Evolutionary conservation across 1,140 invertebrate genomes (phyloP).

Genomic region (Aphelinus atriplicis): DNA sequence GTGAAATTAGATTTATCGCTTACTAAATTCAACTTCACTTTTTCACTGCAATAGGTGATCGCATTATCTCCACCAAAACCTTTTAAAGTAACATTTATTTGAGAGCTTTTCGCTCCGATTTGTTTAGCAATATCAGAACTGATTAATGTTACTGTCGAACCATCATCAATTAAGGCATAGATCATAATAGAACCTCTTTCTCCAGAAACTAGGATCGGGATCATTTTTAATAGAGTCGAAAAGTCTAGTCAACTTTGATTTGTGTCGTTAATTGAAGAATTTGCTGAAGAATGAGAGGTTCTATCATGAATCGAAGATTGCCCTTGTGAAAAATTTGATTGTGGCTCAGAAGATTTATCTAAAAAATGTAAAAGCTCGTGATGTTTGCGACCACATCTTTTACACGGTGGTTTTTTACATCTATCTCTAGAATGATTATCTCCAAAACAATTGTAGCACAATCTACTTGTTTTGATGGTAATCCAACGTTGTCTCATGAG

Average conservation of each 20-base stretch:
- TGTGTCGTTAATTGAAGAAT: too few relatives aligned
- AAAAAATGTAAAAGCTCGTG: slow-evolving; percentile 5
- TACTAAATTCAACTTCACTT: not conserved
- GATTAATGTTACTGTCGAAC: not conserved
- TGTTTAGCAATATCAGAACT: not conserved
- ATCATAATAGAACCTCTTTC: not conserved
- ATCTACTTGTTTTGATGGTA: not conserved
- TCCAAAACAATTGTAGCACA: not conserved
- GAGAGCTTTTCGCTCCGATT: not conserved
- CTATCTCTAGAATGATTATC: not conserved
- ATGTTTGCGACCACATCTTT: not conserved
- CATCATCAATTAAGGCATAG: slow-evolving; percentile 5
- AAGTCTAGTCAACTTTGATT: slow-evolving; percentile 16
- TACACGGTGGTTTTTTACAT: slow-evolving; percentile 1
- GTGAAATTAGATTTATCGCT: not conserved
- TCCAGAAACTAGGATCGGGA: not conserved
- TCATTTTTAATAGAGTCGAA: slow-evolving; percentile 9
- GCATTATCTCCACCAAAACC: not conserved
- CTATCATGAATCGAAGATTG: too few relatives aligned
- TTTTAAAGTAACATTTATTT: not conserved
- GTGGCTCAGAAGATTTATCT: not conserved
- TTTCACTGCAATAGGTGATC: not conserved
- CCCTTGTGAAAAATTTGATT: too few relatives aligned
- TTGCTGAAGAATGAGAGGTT: too few relatives aligned
- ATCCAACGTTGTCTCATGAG: not conserved